phyloP scores from a whole-genome alignment of 2,888 invertebrate species.

The Epinotia nisella region DNA sequence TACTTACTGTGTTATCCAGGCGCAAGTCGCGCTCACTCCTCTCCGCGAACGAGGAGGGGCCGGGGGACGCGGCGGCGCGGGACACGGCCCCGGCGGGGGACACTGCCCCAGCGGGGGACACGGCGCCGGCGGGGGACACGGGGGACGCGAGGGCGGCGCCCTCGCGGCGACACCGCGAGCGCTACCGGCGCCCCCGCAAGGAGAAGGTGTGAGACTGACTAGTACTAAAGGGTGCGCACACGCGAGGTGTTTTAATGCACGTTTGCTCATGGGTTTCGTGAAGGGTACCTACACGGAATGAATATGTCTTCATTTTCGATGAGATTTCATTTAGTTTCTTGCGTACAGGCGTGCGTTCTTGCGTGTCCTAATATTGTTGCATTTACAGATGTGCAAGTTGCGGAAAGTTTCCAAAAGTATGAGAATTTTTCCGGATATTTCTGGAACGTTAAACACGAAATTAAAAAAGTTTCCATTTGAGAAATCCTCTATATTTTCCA shows the following conservation, averaged over 20 bases:
- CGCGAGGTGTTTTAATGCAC: constrained; percentile 9
- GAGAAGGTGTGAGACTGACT: constrained; percentile 29
- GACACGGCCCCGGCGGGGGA: constrained; percentile 47
- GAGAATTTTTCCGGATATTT: too few relatives aligned
- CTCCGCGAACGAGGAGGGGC: constrained; percentile 53
- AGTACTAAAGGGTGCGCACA: background rate
- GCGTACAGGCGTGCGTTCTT: too few relatives aligned
- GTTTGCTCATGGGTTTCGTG: background rate
- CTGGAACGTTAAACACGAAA: too few relatives aligned
- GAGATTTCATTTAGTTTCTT: too few relatives aligned
- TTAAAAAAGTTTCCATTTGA: too few relatives aligned
- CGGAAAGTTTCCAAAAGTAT: too few relatives aligned
- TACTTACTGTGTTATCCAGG: constrained; percentile 49
- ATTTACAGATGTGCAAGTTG: too few relatives aligned
- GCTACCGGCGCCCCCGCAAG: constrained; percentile 49
- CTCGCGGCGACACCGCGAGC: constrained; percentile 48
- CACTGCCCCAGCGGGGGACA: constrained; percentile 4
- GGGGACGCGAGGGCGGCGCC: background rate
- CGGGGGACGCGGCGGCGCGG: constrained; percentile 38
- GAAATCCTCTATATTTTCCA: too few relatives aligned
- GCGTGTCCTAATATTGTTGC: too few relatives aligned
- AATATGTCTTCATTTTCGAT: too few relatives aligned
- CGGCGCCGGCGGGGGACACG: constrained; percentile 37
- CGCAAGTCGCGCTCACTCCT: constrained; percentile 73
- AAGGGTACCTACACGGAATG: background rate